A percentile compares a stretch with the other conserved stretches of the same genome.
Evolutionary conservation across 2,888 invertebrate species (phyloP).

Genomic region (Teleiodes luculella): DNA sequence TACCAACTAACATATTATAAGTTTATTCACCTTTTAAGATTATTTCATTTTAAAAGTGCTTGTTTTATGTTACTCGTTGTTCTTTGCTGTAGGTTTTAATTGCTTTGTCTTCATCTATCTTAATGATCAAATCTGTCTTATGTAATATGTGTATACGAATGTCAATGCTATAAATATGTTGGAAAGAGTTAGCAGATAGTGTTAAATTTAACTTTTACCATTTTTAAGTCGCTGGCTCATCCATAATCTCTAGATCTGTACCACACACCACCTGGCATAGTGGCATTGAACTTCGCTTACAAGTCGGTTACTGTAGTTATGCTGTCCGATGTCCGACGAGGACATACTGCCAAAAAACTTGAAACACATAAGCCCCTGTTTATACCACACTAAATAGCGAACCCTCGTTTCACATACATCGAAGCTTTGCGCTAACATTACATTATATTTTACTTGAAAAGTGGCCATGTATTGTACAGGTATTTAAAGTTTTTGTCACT

Average conservation of each 20-base stretch:
- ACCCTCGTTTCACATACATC: background rate
- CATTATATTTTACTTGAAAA: too few species aligned
- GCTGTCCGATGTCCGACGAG: constrained; percentile 22
- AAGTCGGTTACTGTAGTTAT: constrained; percentile 34
- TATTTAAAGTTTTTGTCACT: too few species aligned
- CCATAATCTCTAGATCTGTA: constrained; percentile 35
- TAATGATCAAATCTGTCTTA: too few species aligned
- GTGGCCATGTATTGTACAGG: too few species aligned
- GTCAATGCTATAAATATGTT: background rate
- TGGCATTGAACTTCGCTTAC: constrained; percentile 54
- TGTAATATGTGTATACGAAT: background rate
- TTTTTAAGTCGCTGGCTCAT: constrained; percentile 26
- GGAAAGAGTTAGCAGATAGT: too few species aligned
- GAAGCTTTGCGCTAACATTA: background rate
- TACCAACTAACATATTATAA: background rate
- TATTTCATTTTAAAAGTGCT: too few species aligned
- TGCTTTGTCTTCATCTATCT: too few species aligned
- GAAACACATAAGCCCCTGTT: constrained; percentile 24
- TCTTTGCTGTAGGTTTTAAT: background rate
- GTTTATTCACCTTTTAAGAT: background rate
- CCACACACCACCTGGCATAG: constrained; percentile 53
- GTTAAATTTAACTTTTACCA: too few species aligned
- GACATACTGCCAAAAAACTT: constrained; percentile 52
- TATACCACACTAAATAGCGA: background rate
- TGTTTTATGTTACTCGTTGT: background rate